phyloP scores from a whole-genome alignment of 2,797 vertebrate genomes.

The Enteromius unitaeniatus region DNA sequence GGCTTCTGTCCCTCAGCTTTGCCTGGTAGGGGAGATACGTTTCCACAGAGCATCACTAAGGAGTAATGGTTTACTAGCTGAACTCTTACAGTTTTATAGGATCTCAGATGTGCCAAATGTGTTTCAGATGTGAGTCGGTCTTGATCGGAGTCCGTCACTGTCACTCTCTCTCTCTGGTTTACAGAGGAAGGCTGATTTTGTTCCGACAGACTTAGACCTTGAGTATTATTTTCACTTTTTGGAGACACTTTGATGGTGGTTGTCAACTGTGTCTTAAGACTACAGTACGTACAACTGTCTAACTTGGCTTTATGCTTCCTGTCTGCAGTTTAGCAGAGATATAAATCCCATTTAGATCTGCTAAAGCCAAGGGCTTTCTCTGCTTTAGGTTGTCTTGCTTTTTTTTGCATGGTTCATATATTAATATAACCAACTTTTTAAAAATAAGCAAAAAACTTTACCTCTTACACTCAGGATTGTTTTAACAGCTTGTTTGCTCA shows the following conservation, averaged over 20 bases:
- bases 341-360: slow-evolving; percentile 57
- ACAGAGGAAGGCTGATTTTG: slow-evolving; percentile 49
- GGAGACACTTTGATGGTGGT: slow-evolving; percentile 53
- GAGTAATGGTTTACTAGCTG: slow-evolving; percentile 62
- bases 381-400: background rate
- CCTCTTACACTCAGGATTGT: slow-evolving; percentile 10
- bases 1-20: slow-evolving; percentile 54
- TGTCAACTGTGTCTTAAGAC: slow-evolving; percentile 63
- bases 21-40: slow-evolving; percentile 55
- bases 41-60: slow-evolving; percentile 56
- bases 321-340: slow-evolving; percentile 54
- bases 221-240: slow-evolving; percentile 56
- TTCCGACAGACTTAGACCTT: slow-evolving; percentile 51
- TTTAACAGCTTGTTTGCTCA: background rate
- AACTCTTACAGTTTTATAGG: slow-evolving; percentile 65
- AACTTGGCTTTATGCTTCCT: slow-evolving; percentile 43
- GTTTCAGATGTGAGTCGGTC: slow-evolving; percentile 62
- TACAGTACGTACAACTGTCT: slow-evolving; percentile 43
- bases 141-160: slow-evolving; percentile 50
- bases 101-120: slow-evolving; percentile 62
- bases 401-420: slow-evolving; percentile 36
- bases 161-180: slow-evolving; percentile 46
- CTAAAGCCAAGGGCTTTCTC: slow-evolving; percentile 37
- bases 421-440: too few relatives aligned
- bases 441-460: slow-evolving; percentile 3